These are phyloP conservation scores for Psix sp. DNA, from an alignment of 1,140 invertebrate genomes.

Conservation along the genomic window DNA sequence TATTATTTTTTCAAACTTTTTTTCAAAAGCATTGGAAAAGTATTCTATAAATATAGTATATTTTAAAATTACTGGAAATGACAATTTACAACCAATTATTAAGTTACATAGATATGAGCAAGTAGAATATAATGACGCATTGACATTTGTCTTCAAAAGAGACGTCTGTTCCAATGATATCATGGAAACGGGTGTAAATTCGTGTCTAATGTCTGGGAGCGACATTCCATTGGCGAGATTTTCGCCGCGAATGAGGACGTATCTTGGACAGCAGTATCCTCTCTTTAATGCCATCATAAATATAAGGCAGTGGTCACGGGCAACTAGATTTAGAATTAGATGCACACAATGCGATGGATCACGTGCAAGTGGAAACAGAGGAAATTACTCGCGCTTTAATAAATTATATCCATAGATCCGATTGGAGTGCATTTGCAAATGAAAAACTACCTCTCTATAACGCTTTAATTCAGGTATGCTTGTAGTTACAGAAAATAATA, in stretches of 20 bases:
- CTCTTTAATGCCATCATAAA: conserved; percentile 42
- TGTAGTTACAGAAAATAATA: too few species aligned
- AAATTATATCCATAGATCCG: conserved; percentile 24
- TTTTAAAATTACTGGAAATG: too few species aligned
- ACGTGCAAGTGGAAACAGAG: conserved; percentile 21
- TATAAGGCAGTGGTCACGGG: conserved; percentile 52
- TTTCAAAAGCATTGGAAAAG: too few species aligned
- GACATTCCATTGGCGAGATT: conserved; percentile 32
- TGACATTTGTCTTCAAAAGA: conserved; percentile 1
- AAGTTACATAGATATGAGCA: too few species aligned
- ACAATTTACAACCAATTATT: too few species aligned
- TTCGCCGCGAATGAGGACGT: conserved; percentile 32
- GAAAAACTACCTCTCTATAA: background rate
- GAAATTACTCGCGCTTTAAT: conserved; percentile 25
- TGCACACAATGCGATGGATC: conserved; percentile 26
- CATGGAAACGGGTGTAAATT: conserved; percentile 27
- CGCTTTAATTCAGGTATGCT: too few species aligned
- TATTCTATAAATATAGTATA: too few species aligned
- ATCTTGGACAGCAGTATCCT: conserved; percentile 40
- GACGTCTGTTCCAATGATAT: conserved; percentile 13
- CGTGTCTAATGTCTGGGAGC: conserved; percentile 21
- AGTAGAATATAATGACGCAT: too few species aligned
- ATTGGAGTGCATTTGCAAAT: conserved; percentile 4
- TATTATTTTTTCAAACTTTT: too few species aligned
- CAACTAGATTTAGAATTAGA: conserved; percentile 53